Conservation (phyloP, 2,888 invertebrate genomes). For the Athalia cordata region DNA sequence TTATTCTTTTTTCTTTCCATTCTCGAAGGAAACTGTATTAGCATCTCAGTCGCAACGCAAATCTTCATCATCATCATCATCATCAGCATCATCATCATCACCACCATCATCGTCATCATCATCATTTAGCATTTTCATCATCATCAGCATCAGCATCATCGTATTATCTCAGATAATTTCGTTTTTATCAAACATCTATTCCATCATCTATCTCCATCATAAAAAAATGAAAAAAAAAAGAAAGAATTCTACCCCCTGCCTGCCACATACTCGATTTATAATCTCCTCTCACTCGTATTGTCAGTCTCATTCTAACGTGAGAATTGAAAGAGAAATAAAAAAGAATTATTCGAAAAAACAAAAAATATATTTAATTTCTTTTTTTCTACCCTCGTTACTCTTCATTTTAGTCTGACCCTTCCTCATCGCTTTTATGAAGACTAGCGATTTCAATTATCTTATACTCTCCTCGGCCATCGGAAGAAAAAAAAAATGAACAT, state of each 20-base stretch:
- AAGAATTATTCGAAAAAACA: not conserved
- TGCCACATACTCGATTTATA: not conserved
- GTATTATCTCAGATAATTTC: too few species aligned
- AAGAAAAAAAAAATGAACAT: too few species aligned
- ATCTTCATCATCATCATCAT: slow-evolving; percentile 3
- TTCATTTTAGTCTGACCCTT: too few species aligned
- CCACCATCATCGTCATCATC: too few species aligned
- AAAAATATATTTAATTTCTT: not conserved
- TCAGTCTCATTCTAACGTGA: not conserved
- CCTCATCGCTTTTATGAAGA: not conserved
- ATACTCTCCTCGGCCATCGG: too few species aligned
- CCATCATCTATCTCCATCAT: too few species aligned
- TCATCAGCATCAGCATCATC: too few species aligned
- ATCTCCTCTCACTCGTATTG: not conserved
- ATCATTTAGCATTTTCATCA: too few species aligned
- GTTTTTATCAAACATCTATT: too few species aligned
- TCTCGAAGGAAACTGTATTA: slow-evolving; percentile 17
- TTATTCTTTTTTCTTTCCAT: slow-evolving; percentile 6
- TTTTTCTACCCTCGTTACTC: not conserved
- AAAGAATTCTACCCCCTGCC: too few species aligned
- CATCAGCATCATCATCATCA: not conserved
- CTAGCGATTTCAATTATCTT: too few species aligned
- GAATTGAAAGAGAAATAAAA: not conserved
- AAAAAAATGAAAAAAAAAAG: too few species aligned
- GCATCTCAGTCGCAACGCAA: slow-evolving; percentile 25